Base-by-base conservation (phyloP, 2,797 vertebrate species). In the Eleutherodactylus coqui region DNA sequence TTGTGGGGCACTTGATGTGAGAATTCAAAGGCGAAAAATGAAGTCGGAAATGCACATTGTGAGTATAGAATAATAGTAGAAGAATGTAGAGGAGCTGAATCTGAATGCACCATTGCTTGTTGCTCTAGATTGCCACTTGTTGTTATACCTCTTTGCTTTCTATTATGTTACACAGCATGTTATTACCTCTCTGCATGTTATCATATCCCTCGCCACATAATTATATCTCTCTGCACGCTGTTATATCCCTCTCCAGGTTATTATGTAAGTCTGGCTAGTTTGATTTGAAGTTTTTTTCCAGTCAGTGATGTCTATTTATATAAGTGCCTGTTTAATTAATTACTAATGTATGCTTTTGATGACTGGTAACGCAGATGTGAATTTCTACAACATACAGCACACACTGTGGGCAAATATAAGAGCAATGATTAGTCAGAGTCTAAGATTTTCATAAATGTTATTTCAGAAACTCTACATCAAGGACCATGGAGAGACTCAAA, bases 171-270 rank as follows among this genome's bases (percentile, higher is more conserved):
- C 84, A 47, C 84, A 73, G 84, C 67, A 38, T 60, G 67, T 47
- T 75, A 85, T 85, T 86, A 86, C 79, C 78, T 79, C 53, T 38
- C 84, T 75, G 84, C 76, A 75, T 64, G 77, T 80, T 86, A 81
- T 75, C 43, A 76, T 86, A 86, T 86, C 69, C 32, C 78, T 75
- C 32, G 70, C 69, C 70, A 49, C 80, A 70, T 86, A 81, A 86
- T 86, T 86, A 86, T 86, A 75, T 86, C 78, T 75, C 84, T 86
- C 84, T 38, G 70, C 78, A 64, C 58, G 84, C 70, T 86, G 81
- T 60, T 83, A 43, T 83, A 83, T 58, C 81, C 69, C 69, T 60
- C 81, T 83, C 53, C 72, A 60, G 53, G 72, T 76, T 84, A 84
- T 84, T 76, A 76, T 84, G 72, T 84, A 29, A 75, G 55, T 36